Conservation (phyloP, 2,888 invertebrate genomes). For the Erebia epiphron region DNA sequence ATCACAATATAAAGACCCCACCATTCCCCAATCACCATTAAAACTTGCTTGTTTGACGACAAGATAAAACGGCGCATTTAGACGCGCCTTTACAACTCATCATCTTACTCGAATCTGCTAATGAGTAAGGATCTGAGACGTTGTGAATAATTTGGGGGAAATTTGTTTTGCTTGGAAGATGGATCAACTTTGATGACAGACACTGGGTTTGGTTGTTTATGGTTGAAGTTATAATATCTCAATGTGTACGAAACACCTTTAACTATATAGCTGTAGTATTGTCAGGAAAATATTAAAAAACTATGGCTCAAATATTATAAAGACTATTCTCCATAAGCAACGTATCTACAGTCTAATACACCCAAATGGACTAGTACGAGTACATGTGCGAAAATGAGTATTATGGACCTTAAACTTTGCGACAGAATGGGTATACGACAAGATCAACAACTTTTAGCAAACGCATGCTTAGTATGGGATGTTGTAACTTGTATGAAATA, state of each 20-base stretch:
- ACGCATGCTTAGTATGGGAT: too few relatives aligned
- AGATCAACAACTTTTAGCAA: too few relatives aligned
- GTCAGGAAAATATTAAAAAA: too few relatives aligned
- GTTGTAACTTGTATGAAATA: too few relatives aligned
- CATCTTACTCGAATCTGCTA: constrained; percentile 41
- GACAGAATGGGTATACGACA: too few relatives aligned
- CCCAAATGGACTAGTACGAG: too few relatives aligned
- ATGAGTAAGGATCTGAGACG: constrained; percentile 35
- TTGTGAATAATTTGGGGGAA: constrained; percentile 30
- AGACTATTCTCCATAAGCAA: too few relatives aligned
- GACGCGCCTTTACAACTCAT: constrained; percentile 63
- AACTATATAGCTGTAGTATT: too few relatives aligned
- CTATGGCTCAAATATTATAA: too few relatives aligned
- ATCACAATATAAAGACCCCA: constrained; percentile 35
- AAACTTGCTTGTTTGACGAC: constrained; percentile 60
- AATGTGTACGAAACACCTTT: neutral
- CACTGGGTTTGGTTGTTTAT: constrained; percentile 4
- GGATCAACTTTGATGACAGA: constrained; percentile 16
- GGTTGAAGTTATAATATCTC: neutral
- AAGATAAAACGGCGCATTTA: constrained; percentile 62
- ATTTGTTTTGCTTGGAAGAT: constrained; percentile 26
- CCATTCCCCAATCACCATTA: constrained; percentile 60
- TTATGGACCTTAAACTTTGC: too few relatives aligned
- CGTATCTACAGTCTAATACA: too few relatives aligned
- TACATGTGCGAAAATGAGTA: too few relatives aligned